phyloP scores from a whole-genome alignment of 2,888 invertebrate species.

The Zygothrica quintamaculata region DNA sequence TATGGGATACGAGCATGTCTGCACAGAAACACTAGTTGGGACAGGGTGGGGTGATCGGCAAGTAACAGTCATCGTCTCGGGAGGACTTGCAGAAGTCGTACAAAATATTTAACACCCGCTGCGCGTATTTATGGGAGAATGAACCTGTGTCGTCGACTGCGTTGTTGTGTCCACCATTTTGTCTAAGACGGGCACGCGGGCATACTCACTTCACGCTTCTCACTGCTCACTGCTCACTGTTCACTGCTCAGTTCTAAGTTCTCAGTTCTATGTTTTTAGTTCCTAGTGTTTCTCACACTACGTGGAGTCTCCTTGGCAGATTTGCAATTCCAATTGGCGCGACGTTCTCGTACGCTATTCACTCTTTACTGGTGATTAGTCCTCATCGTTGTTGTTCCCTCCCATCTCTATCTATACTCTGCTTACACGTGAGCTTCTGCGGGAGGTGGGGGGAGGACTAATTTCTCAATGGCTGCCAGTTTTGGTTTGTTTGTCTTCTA shows the following conservation, averaged over 20 bases:
- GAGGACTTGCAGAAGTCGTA: constrained; percentile 78
- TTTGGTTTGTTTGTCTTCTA: constrained; percentile 29
- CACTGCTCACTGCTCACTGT: neutral
- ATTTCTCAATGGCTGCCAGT: constrained; percentile 63
- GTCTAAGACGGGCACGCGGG: constrained; percentile 59
- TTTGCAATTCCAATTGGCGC: constrained; percentile 80
- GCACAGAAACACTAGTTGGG: constrained; percentile 33
- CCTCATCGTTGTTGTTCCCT: constrained; percentile 29
- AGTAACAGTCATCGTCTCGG: constrained; percentile 39
- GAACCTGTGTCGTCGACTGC: constrained; percentile 78
- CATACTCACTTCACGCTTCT: neutral
- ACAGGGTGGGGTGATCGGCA: constrained; percentile 15
- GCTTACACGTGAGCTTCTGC: neutral
- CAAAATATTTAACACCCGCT: constrained; percentile 82
- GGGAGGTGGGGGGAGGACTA: neutral
- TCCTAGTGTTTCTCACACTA: constrained; percentile 16
- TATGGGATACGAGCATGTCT: constrained; percentile 52
- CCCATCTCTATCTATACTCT: constrained; percentile 47
- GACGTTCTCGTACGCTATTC: constrained; percentile 44
- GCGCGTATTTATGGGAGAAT: constrained; percentile 83
- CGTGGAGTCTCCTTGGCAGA: constrained; percentile 42
- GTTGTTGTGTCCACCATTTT: constrained; percentile 65
- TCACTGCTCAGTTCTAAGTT: neutral
- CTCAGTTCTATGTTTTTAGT: neutral
- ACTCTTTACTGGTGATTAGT: constrained; percentile 55